phyloP scores from a whole-genome alignment of 2,888 invertebrate species.

The Penaeus monodon region DNA sequence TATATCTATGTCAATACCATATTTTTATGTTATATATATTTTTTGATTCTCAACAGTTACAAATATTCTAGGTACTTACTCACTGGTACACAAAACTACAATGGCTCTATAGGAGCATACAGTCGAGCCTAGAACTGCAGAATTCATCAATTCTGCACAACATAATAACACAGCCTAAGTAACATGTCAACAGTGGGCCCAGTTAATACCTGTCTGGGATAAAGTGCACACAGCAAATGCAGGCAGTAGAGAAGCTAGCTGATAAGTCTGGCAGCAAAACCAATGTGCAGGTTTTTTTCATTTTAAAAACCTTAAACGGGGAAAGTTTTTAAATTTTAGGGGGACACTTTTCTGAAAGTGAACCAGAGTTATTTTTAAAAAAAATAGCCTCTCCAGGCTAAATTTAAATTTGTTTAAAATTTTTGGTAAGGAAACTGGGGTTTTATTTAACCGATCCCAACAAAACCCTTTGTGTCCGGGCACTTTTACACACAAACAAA shows the following conservation, averaged over 20 bases:
- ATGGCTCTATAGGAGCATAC: slow-evolving; percentile 29
- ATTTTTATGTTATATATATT: background rate
- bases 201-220: slow-evolving; percentile 32
- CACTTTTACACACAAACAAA: slow-evolving; percentile 9
- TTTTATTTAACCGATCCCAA: slow-evolving; percentile 27
- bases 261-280: slow-evolving; percentile 49
- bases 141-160: slow-evolving; percentile 52
- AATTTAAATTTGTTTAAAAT: no score
- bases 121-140: slow-evolving; percentile 41
- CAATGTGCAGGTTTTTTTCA: slow-evolving; percentile 33
- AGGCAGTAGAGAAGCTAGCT: slow-evolving; percentile 44
- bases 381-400: slow-evolving; percentile 7
- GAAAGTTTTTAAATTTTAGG: slow-evolving; percentile 12
- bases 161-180: slow-evolving; percentile 57
- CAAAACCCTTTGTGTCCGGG: slow-evolving; percentile 20
- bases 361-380: slow-evolving; percentile 24
- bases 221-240: slow-evolving; percentile 45
- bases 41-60: slow-evolving; percentile 56
- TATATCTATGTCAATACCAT: no score
- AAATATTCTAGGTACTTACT: slow-evolving; percentile 51
- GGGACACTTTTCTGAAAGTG: slow-evolving; percentile 17
- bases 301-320: slow-evolving; percentile 17
- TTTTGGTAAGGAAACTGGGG: background rate
- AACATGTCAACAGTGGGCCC: slow-evolving; percentile 58
- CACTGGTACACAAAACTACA: slow-evolving; percentile 54